phyloP scores from a whole-genome alignment of 2,797 vertebrate genomes.

The Perdix hodgsoniae region DNA sequence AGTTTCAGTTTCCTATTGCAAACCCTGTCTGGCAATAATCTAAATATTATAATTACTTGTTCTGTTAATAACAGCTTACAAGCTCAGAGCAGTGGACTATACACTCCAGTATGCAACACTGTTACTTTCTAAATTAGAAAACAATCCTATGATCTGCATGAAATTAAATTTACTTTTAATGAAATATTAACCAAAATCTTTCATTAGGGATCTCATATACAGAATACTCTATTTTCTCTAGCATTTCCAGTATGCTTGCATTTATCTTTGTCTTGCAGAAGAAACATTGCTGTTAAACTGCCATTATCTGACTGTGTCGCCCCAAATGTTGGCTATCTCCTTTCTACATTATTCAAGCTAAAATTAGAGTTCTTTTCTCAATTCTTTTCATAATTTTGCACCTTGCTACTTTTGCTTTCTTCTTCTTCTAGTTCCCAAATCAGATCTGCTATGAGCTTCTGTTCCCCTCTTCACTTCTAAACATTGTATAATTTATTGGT shows the following conservation, averaged over 20 bases:
- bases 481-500: neutral
- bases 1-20: constrained; percentile 1
- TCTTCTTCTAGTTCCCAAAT: neutral
- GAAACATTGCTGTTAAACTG: neutral
- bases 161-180: constrained; percentile 20
- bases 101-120: neutral
- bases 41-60: constrained; percentile 51
- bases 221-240: neutral
- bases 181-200: constrained; percentile 7
- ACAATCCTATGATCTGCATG: neutral
- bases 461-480: neutral
- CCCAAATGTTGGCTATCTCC: neutral
- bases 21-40: constrained; percentile 9
- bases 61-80: constrained; percentile 22
- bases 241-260: neutral
- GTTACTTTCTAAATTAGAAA: constrained; percentile 16
- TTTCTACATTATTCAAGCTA: neutral
- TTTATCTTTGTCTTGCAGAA: neutral
- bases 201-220: neutral
- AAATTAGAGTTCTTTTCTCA: neutral
- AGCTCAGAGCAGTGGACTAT: constrained; percentile 24
- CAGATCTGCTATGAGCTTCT: neutral
- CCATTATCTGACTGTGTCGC: neutral
- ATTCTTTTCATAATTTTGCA: neutral
- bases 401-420: neutral